Base-by-base conservation (phyloP, 2,113 vertebrate genomes). In the Salminus brasiliensis region DNA sequence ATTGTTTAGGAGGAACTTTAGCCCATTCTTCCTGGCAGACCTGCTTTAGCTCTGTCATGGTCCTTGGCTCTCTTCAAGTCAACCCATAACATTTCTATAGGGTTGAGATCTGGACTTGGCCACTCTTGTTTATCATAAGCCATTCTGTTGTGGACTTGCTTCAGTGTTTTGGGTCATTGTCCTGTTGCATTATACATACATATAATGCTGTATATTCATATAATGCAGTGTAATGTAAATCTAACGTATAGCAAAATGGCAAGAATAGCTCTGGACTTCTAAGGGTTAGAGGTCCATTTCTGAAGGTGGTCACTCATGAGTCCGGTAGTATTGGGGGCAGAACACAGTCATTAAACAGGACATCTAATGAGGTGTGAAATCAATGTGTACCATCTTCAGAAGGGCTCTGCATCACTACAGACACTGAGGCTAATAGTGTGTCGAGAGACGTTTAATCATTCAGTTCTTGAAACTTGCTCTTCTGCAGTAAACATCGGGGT, bases 351-450 rank as follows among this genome's bases (percentile, higher is more conserved):
- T 93, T 92, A 88, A 90, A 92, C 88, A 85, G 84, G 68, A 88
- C 85, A 89, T 87, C 79, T 93, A 93, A 93, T 94, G 92, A 92
- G 88, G 88, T 83, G 74, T 90, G 90, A 94, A 93, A 93, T 93
- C 92, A 93, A 90, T 91, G 92, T 90, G 89, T 92, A 90, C 84
- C 86, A 89, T 91, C 86, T 75, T 75, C 67, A 71, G 30, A 70
- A 81, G 74, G n/a, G 79, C 76, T 77, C 85, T 78, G 81, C 87
- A 82, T 91, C 87, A 88, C 88, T 87, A 66, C 43, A 84, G 86
- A 89, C 89, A 92, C 89, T 85, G 86, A 90, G 91, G 91, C 92
- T 93, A 91, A 94, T 92, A 90, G 89, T 90, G 92, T 93, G 93
- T 92, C 91, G 92, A 86, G 79, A 90, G 86, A 71, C 83, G 88